Evolutionary conservation across 2,888 invertebrate genomes (phyloP).

Genomic region (Agriopis marginaria): DNA sequence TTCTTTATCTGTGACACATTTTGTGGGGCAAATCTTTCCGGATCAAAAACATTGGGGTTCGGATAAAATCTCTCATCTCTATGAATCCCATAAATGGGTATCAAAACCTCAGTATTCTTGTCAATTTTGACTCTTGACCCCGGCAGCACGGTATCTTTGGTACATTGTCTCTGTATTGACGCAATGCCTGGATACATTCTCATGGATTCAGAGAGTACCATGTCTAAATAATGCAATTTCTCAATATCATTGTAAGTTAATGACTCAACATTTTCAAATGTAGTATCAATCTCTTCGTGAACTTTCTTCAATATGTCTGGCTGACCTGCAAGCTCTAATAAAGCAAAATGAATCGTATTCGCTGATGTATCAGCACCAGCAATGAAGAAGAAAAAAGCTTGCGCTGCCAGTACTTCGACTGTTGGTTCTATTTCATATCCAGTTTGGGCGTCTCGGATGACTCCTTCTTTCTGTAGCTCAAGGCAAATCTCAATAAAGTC

Average conservation of each 20-base stretch:
- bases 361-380: conserved; percentile 79
- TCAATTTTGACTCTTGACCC: conserved; percentile 57
- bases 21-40: conserved; percentile 73
- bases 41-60: conserved; percentile 73
- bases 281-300: conserved; percentile 69
- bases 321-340: conserved; percentile 69
- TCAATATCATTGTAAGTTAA: conserved; percentile 65
- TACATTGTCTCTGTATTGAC: conserved; percentile 60
- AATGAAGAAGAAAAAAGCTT: conserved; percentile 78
- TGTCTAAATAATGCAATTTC: conserved; percentile 71
- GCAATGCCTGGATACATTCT: conserved; percentile 69
- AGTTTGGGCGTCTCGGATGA: conserved; percentile 58
- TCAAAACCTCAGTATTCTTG: conserved; percentile 52
- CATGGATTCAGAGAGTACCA: conserved; percentile 68
- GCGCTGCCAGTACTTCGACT: conserved; percentile 70
- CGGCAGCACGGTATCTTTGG: conserved; percentile 60
- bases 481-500: conserved; percentile 72
- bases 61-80: conserved; percentile 69
- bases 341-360: conserved; percentile 67
- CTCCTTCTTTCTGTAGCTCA: conserved; percentile 63
- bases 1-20: conserved; percentile 56
- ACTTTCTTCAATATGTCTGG: conserved; percentile 65
- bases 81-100: conserved; percentile 66
- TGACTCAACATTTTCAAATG: conserved; percentile 55
- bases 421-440: conserved; percentile 62